These are phyloP conservation scores for Pagrus major DNA, from an alignment of 2,113 vertebrate genomes.

Conservation along the genomic window DNA sequence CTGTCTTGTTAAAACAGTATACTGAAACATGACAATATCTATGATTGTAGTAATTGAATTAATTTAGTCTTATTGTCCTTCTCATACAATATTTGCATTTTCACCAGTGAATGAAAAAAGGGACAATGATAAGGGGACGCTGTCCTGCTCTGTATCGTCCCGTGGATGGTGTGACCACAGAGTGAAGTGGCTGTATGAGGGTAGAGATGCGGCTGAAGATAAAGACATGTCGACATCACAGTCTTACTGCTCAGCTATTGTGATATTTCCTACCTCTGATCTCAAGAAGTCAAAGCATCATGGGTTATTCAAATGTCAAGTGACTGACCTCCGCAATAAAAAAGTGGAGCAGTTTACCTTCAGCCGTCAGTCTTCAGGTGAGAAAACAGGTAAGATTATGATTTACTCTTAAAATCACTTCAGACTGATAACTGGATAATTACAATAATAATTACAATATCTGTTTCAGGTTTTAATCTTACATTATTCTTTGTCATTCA, in stretches of 20 bases:
- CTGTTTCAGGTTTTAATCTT: neutral
- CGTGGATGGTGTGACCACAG: accelerated
- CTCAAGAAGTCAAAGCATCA: neutral
- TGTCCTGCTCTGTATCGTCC: neutral
- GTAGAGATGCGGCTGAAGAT: neutral
- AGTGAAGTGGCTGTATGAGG: conserved; percentile 6
- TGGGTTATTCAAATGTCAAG: neutral
- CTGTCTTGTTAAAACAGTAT: neutral
- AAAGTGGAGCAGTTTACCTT: neutral
- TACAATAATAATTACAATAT: no score
- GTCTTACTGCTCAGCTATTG: neutral
- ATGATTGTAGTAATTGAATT: no score
- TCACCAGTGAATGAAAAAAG: neutral
- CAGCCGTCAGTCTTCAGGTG: neutral
- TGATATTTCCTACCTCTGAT: neutral
- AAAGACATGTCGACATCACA: neutral
- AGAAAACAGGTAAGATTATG: conserved; percentile 19
- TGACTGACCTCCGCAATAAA: accelerated
- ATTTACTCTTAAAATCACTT: no score
- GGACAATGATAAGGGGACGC: neutral
- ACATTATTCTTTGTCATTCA: neutral
- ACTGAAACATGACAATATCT: neutral
- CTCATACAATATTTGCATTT: neutral
- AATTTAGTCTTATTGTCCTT: no score
- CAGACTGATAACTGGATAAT: no score